Conservation (phyloP, 1,140 invertebrate species). For the Melanaphis sacchari region DNA sequence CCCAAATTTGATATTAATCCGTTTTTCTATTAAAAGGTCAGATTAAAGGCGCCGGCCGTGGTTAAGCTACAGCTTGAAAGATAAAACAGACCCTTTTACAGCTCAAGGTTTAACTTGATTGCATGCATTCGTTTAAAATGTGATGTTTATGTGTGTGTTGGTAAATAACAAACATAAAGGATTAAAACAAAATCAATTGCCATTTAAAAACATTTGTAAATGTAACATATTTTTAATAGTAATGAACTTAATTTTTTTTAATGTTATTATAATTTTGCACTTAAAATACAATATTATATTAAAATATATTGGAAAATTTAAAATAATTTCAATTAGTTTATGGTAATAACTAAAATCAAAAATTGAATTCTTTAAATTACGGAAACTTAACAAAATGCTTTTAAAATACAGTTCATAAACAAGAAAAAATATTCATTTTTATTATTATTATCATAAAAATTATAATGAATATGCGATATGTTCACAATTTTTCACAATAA, state of each 20-base stretch:
- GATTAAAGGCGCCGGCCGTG: slow-evolving; percentile 19
- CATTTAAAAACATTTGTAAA: not conserved
- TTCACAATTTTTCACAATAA: no score
- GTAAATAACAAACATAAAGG: not conserved
- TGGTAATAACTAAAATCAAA: not conserved
- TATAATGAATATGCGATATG: not conserved
- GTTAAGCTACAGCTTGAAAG: slow-evolving; percentile 24
- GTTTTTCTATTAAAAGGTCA: slow-evolving; percentile 54
- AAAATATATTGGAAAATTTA: no score
- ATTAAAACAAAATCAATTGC: not conserved
- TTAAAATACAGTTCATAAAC: not conserved
- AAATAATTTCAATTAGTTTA: no score
- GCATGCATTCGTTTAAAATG: slow-evolving; percentile 29
- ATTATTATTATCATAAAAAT: not conserved
- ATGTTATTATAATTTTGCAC: no score
- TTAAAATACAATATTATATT: no score
- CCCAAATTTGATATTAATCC: slow-evolving; percentile 41
- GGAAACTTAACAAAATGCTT: not conserved
- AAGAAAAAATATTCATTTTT: not conserved
- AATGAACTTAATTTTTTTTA: not conserved
- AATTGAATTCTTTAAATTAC: not conserved
- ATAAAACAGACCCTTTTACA: slow-evolving; percentile 54
- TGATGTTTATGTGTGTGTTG: not conserved
- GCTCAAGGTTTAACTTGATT: slow-evolving; percentile 50
- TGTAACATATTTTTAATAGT: no score